Base-by-base conservation (phyloP, 1,140 invertebrate genomes). In the Octopus sinensis region DNA sequence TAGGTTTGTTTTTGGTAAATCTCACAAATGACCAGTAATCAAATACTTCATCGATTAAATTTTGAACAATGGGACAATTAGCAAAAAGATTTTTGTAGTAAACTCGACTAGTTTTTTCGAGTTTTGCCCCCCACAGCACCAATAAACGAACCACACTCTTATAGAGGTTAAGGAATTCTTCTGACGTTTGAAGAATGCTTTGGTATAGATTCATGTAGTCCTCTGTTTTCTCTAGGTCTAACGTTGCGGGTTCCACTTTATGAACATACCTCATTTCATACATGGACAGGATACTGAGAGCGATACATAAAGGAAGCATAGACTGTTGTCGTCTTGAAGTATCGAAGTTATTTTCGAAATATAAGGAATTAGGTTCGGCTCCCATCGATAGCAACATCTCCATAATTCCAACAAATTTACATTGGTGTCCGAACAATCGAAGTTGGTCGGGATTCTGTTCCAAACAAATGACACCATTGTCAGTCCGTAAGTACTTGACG, bases 121-220 rank as follows among this genome's bases (percentile, higher is more conserved):
- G 56, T 23, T n/a, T 56, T 7, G 83, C 81, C 17, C 84, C 84
- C 17, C 80, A 82, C 6, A 83, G 77, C n/a, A 85, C 82, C 30
- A 86, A 73, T 30, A 86, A 71, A 53, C 85, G 79, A 12, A 86
- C 85, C 43, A 86, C 80, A n/a, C 84, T 83, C 54, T 84, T 79
- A 73, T 85, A 86, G 5, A 82, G 82, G 30, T 77, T 77, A 13
- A 68, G 84, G 85, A 54, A 82, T 76, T 52, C 54, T 71, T 52
- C 30, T 53, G n/a, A 54, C 23, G 30, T 79, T 76, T 51, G 53
- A 52, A 54, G 51, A 53, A 12, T 53, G 53, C 30, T 82, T 77
- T 73, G 13, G 17, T 9, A 78, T 43, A n/a, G 56, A 43, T 43
- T 62, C 76, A 53, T 76, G 13, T 73, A 73, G 53, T 56, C 51